Percentiles rank a stretch among this genome's conserved stretches.
These are phyloP conservation scores for Potamarius usumacintae DNA, from an alignment of 2,113 vertebrate species.

Conservation along the genomic window DNA sequence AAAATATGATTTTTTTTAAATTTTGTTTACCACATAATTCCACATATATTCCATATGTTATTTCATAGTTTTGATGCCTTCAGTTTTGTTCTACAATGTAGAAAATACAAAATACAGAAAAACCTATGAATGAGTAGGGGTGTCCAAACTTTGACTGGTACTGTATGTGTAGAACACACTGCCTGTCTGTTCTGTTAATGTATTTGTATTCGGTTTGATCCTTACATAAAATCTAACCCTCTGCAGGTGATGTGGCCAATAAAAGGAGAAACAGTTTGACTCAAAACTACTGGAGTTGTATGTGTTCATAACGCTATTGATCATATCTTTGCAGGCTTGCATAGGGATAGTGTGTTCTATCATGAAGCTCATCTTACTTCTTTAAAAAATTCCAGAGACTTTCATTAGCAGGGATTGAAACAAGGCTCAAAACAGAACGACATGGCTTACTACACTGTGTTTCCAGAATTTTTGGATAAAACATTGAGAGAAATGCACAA, in stretches of 20 bases:
- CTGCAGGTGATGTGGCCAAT: not conserved
- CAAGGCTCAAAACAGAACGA: not conserved
- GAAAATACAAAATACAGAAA: too few species aligned
- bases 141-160: too few species aligned
- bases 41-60: too few species aligned
- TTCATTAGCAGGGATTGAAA: not conserved
- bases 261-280: not conserved
- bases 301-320: not conserved
- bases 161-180: not conserved
- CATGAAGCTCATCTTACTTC: not conserved
- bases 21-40: too few species aligned
- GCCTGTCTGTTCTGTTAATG: not conserved
- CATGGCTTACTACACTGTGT: not conserved
- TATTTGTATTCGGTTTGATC: not conserved
- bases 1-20: too few species aligned
- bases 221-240: not conserved
- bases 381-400: slow-evolving; percentile 7
- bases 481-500: not conserved
- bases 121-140: too few species aligned
- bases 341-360: not conserved
- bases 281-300: not conserved
- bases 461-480: not conserved
- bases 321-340: not conserved
- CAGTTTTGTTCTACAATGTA: too few species aligned
- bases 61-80: too few species aligned